A percentile compares a stretch with the other conserved stretches of the same genome.
Conservation (phyloP, 2,797 vertebrate species). For the Muscicapa striata region DNA sequence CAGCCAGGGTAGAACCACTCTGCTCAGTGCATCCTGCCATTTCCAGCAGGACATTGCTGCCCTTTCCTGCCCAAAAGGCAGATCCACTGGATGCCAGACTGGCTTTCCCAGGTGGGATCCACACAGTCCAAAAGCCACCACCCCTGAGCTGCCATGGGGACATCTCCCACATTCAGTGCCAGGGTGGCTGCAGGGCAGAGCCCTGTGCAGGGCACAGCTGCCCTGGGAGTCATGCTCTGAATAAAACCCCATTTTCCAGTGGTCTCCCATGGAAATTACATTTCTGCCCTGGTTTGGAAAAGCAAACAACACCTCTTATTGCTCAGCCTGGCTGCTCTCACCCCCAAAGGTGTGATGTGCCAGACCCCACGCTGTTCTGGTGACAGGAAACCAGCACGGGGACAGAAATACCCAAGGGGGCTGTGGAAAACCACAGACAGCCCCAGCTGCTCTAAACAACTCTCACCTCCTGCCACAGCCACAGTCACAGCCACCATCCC, state of each 20-base stretch:
- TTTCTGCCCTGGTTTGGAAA: not conserved
- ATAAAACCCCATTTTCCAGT: not conserved
- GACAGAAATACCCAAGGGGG: not conserved
- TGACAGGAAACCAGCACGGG: not conserved
- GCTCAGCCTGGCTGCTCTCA: not conserved
- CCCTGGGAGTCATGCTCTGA: not conserved
- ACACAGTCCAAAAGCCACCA: fast-evolving
- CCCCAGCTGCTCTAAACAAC: not conserved
- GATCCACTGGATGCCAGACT: not conserved
- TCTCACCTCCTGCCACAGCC: not conserved
- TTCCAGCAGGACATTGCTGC: not conserved
- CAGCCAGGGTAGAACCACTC: not conserved
- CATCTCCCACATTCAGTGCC: fast-evolving
- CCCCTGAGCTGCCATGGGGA: not conserved
- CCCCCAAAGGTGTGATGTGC: not conserved
- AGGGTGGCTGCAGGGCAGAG: not conserved
- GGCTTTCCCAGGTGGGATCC: not conserved
- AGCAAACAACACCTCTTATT: not conserved
- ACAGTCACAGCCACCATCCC: not conserved
- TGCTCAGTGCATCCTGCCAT: not conserved
- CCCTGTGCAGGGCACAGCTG: not conserved
- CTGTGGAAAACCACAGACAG: not conserved
- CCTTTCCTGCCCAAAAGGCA: too few relatives aligned
- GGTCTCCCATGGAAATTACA: not conserved
- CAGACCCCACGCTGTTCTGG: not conserved